A percentile compares a stretch with the other conserved stretches of the same genome.
Evolutionary conservation across 2,113 vertebrate species (phyloP).

Genomic region (Siniperca knerii): DNA sequence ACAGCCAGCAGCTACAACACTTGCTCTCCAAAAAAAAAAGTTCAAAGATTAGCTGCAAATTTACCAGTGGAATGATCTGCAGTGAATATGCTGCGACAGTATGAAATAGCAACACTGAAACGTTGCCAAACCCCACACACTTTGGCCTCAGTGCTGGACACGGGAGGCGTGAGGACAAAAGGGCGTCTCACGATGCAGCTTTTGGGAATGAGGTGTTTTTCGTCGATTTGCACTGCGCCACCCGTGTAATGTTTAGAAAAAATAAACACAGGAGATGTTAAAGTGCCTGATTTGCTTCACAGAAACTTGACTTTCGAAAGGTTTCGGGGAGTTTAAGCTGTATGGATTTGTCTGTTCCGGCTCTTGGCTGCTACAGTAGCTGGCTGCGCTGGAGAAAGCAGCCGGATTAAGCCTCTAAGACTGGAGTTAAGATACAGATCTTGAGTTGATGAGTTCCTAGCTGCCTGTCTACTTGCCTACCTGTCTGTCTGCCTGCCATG

Average conservation of each 20-base stretch:
- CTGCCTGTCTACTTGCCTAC: constrained; percentile 34
- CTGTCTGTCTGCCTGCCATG: constrained; percentile 40
- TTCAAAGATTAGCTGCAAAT: constrained; percentile 54
- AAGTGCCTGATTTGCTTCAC: constrained; percentile 12
- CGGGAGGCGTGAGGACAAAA: constrained; percentile 26
- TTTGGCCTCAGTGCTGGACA: constrained; percentile 21
- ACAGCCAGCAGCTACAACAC: constrained; percentile 58
- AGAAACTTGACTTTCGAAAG: constrained; percentile 41
- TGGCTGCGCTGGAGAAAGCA: constrained; percentile 39
- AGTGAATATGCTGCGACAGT: constrained; percentile 11
- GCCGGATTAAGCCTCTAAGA: constrained; percentile 60
- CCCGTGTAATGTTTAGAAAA: neutral
- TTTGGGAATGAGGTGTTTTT: neutral
- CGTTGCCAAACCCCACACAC: constrained; percentile 8
- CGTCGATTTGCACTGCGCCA: neutral
- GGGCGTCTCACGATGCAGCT: constrained; percentile 14
- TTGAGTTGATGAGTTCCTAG: constrained; percentile 49
- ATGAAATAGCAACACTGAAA: constrained; percentile 11
- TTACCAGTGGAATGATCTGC: constrained; percentile 1
- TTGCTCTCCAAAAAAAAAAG: constrained; percentile 35
- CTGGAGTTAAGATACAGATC: constrained; percentile 64
- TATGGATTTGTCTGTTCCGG: constrained; percentile 55
- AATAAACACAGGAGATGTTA: constrained; percentile 11
- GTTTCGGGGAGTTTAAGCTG: constrained; percentile 43
- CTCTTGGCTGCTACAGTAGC: constrained; percentile 60